phyloP scores from a whole-genome alignment of 2,113 vertebrate genomes.

The Vidua chalybeata region DNA sequence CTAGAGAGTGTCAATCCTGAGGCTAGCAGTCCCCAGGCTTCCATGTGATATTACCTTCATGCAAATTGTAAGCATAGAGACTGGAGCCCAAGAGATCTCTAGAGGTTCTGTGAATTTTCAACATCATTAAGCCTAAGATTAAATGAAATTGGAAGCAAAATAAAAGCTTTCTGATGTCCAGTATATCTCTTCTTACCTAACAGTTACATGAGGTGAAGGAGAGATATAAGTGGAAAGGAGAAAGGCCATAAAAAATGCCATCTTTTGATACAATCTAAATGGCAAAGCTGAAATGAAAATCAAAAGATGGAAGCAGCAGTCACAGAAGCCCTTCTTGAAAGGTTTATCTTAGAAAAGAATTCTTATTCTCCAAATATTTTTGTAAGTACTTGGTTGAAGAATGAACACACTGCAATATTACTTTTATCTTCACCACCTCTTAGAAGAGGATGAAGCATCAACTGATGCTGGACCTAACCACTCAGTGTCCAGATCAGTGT shows the following conservation, averaged over 20 bases:
- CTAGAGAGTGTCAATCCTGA: background rate
- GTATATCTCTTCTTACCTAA: background rate
- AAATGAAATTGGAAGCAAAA: background rate
- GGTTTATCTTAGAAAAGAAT: background rate
- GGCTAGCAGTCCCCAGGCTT: background rate
- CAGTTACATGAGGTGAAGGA: background rate
- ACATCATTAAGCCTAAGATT: background rate
- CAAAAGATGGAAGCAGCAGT: background rate
- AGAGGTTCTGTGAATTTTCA: slow-evolving; percentile 25
- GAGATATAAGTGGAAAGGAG: background rate
- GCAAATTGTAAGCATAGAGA: background rate
- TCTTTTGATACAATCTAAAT: background rate
- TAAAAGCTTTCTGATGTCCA: background rate
- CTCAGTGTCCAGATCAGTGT: fast-evolving
- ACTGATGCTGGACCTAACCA: background rate
- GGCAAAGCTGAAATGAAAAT: background rate
- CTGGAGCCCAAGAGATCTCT: background rate
- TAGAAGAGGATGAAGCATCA: background rate
- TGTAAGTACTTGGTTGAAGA: background rate
- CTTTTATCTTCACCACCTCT: background rate
- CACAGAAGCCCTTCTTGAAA: background rate
- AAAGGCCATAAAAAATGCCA: background rate
- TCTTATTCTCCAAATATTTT: background rate
- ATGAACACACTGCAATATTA: background rate
- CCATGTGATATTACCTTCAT: background rate